phyloP scores from a whole-genome alignment of 2,888 invertebrate species.

The Tenthredo mesomela region DNA sequence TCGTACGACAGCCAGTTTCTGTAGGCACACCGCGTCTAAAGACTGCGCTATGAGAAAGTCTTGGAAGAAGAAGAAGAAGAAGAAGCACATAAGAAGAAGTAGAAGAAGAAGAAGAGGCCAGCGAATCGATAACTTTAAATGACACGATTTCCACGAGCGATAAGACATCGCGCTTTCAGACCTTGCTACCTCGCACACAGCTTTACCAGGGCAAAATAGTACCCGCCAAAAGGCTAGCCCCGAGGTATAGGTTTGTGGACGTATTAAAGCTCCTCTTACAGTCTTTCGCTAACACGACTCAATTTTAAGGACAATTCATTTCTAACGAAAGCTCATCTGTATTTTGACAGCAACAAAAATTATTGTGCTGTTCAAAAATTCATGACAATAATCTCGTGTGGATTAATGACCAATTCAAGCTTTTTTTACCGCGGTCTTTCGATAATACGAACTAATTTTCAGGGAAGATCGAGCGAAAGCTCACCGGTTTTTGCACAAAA shows the following conservation, averaged over 20 bases:
- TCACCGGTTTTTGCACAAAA: too few species aligned
- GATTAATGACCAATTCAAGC: too few species aligned
- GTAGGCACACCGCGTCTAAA: constrained; percentile 46
- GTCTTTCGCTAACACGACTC: neutral
- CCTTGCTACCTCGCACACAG: neutral
- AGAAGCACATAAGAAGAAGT: neutral
- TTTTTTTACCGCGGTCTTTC: too few species aligned
- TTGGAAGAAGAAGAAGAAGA: constrained; percentile 34
- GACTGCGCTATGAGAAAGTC: neutral
- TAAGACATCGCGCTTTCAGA: constrained; percentile 43
- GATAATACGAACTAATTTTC: too few species aligned
- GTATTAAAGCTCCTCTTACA: neutral
- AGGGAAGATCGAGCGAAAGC: too few species aligned
- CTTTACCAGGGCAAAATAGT: constrained; percentile 30
- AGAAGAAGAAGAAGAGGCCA: constrained; percentile 36
- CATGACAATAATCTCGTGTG: too few species aligned
- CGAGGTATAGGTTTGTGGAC: neutral
- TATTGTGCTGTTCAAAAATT: too few species aligned
- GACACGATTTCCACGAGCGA: constrained; percentile 53
- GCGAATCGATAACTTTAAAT: constrained; percentile 55
- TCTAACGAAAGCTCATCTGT: neutral
- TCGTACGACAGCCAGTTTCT: constrained; percentile 46
- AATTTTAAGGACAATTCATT: neutral
- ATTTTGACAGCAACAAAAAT: neutral
- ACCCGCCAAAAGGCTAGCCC: constrained; percentile 28